These are phyloP conservation scores for Drosophila incognita DNA, from an alignment of 2,888 invertebrate species.

Conservation along the genomic window DNA sequence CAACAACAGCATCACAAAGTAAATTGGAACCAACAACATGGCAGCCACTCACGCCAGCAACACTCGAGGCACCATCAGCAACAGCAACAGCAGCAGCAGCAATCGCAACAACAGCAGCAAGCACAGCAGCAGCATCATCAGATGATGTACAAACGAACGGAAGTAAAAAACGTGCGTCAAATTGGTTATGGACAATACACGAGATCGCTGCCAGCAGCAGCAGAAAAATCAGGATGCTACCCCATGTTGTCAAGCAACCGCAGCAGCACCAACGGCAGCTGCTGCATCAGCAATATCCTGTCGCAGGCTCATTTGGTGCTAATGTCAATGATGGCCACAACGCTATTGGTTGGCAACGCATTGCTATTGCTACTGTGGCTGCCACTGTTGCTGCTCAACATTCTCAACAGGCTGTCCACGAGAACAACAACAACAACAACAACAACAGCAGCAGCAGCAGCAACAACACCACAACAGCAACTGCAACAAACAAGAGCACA, in stretches of 20 bases:
- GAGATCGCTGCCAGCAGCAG: conserved; percentile 49
- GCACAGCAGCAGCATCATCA: conserved; percentile 40
- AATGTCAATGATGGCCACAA: conserved; percentile 45
- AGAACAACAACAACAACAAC: conserved; percentile 22
- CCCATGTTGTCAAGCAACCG: conserved; percentile 31
- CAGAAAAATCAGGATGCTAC: conserved; percentile 44
- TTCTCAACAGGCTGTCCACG: conserved; percentile 40
- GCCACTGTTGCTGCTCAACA: conserved; percentile 61
- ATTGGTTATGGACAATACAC: conserved; percentile 71
- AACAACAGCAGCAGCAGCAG: conserved; percentile 11
- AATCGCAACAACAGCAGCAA: conserved; percentile 25
- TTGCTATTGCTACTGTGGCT: conserved; percentile 52
- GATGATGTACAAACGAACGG: conserved; percentile 67
- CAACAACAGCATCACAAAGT: conserved; percentile 49
- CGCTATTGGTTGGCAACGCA: conserved; percentile 52
- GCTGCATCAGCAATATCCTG: conserved; percentile 69
- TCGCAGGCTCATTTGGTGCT: conserved; percentile 56
- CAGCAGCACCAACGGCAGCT: conserved; percentile 6
- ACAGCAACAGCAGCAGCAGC: conserved; percentile 38
- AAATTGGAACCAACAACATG: conserved; percentile 52
- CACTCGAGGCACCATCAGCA: conserved; percentile 32
- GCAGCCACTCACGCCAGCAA: conserved; percentile 35
- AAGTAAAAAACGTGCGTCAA: conserved; percentile 60
- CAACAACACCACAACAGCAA: conserved; percentile 3
- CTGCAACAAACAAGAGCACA: conserved; percentile 25